phyloP scores from a whole-genome alignment of 2,113 vertebrate species.

The Porphyrio hochstetteri region DNA sequence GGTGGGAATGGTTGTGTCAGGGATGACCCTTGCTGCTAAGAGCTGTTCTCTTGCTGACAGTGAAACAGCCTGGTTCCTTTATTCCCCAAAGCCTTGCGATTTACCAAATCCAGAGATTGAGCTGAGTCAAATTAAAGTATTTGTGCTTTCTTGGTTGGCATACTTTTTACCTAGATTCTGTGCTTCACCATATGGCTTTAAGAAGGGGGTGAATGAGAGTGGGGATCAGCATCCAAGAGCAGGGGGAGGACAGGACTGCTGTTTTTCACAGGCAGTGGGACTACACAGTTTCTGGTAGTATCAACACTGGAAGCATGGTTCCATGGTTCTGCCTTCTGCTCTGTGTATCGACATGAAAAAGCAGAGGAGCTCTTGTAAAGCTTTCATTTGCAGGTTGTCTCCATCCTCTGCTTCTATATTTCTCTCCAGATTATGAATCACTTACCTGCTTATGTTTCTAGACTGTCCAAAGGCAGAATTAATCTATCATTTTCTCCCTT shows the following conservation, averaged over 20 bases:
- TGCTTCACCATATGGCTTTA: not conserved
- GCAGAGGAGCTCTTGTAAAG: not conserved
- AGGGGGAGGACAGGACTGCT: not conserved
- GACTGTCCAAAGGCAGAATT: not conserved
- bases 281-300: not conserved
- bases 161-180: not conserved
- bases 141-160: not conserved
- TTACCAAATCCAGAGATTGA: not conserved
- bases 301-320: not conserved
- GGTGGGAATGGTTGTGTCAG: not conserved
- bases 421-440: not conserved
- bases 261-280: not conserved
- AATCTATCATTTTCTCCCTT: not conserved
- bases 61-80: not conserved
- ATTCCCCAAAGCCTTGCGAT: not conserved
- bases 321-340: not conserved
- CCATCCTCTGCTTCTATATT: not conserved
- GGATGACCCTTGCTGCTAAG: fast-evolving
- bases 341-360: not conserved
- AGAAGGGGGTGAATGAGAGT: not conserved
- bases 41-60: not conserved
- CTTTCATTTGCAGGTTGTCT: not conserved
- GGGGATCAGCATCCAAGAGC: not conserved
- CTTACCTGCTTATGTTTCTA: not conserved
- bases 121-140: not conserved